A percentile compares a stretch with the other conserved stretches of the same genome.
Evolutionary conservation across 2,888 invertebrate genomes (phyloP).

Genomic region (Zaprionus obscuricornis): DNA sequence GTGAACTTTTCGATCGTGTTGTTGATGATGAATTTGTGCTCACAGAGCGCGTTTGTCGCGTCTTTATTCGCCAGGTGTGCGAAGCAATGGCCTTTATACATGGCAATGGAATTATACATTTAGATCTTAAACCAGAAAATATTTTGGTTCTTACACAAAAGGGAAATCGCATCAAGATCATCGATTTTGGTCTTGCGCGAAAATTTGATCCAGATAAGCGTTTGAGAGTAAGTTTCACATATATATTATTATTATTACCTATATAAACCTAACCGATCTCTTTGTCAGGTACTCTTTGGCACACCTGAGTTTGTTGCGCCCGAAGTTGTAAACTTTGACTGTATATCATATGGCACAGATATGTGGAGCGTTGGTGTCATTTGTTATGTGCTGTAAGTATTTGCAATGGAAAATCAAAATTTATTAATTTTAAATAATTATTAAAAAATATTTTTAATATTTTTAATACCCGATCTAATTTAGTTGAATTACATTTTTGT

Average conservation of each 20-base stretch:
- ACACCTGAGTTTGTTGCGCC: constrained; percentile 99
- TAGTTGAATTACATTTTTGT: too few relatives aligned
- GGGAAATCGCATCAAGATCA: constrained; percentile 99
- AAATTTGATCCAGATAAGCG: constrained; percentile 96
- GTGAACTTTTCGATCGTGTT: constrained; percentile 98
- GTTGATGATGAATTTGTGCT: constrained; percentile 99
- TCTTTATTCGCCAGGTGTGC: constrained; percentile 98
- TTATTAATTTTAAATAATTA: too few relatives aligned
- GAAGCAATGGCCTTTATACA: constrained; percentile 99
- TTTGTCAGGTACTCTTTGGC: constrained; percentile 91
- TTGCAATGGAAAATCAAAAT: background rate
- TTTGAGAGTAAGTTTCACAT: constrained; percentile 85
- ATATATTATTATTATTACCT: background rate
- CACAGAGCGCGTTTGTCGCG: constrained; percentile 97
- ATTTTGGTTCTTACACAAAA: constrained; percentile 97
- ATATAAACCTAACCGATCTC: too few relatives aligned
- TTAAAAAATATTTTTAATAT: too few relatives aligned
- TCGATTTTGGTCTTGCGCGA: constrained; percentile 98
- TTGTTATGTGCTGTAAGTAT: constrained; percentile 97
- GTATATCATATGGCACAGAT: constrained; percentile 97
- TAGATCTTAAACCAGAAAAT: constrained; percentile 99
- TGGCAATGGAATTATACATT: constrained; percentile 95
- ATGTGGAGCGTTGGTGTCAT: constrained; percentile 99
- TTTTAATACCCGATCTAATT: too few relatives aligned
- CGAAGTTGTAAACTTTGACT: constrained; percentile 99